Percentiles rank a stretch among this genome's conserved stretches.
Evolutionary conservation across 92 coral and sea anemone species (phyloP).

Genomic region (Epizoanthus rinbou): DNA sequence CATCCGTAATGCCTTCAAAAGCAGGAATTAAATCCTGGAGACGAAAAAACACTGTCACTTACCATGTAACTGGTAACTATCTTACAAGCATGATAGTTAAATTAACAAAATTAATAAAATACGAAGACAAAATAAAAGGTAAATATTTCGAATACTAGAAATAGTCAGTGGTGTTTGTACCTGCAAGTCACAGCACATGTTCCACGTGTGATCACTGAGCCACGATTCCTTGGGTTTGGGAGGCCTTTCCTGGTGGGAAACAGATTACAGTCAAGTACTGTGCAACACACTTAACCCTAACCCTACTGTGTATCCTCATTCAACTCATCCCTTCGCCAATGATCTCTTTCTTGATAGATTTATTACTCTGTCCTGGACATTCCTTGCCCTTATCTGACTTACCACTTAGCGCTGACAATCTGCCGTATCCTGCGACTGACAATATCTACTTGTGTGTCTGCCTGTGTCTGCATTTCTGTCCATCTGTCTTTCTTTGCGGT

Average conservation of each 20-base stretch:
- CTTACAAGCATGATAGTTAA: neutral
- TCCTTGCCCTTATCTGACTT: too few relatives aligned
- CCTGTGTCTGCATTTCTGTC: too few relatives aligned
- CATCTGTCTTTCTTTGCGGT: too few relatives aligned
- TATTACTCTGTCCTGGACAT: too few relatives aligned
- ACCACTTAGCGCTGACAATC: too few relatives aligned
- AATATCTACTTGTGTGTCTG: too few relatives aligned
- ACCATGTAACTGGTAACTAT: slow-evolving; percentile 17
- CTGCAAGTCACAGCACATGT: slow-evolving; percentile 94
- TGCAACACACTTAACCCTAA: too few relatives aligned
- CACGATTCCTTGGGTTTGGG: slow-evolving; percentile 90
- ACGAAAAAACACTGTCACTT: neutral
- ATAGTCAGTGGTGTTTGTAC: slow-evolving; percentile 31
- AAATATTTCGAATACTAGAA: neutral
- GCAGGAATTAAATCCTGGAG: slow-evolving; percentile 68
- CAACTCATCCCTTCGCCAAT: too few relatives aligned
- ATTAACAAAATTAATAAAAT: neutral
- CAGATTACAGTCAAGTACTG: neutral
- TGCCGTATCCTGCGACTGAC: too few relatives aligned
- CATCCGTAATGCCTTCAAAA: slow-evolving; percentile 78
- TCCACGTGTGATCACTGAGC: slow-evolving; percentile 88
- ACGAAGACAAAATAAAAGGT: neutral
- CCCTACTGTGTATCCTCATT: too few relatives aligned
- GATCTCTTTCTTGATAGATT: too few relatives aligned
- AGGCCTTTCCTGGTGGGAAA: slow-evolving; percentile 80